Percentiles rank a stretch among this genome's conserved stretches.
These are phyloP conservation scores for Lasioglossum vierecki DNA, from an alignment of 2,888 invertebrate genomes.

Conservation along the genomic window DNA sequence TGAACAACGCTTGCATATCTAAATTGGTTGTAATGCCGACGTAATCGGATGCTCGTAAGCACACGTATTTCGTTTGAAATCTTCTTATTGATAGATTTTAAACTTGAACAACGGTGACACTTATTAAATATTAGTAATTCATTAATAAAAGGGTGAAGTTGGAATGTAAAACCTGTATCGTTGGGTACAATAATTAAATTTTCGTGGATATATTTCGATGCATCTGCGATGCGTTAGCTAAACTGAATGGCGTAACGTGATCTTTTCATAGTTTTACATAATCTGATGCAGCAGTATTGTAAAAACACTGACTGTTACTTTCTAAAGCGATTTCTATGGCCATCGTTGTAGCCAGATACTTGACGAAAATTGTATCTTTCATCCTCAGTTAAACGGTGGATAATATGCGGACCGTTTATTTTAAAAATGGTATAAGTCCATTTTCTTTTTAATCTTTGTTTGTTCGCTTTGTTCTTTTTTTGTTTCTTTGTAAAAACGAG, in stretches of 20 bases:
- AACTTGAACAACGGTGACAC: too few relatives aligned
- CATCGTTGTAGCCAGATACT: neutral
- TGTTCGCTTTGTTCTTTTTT: neutral
- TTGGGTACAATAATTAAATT: neutral
- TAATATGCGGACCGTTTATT: neutral
- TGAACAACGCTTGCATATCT: conserved; percentile 11
- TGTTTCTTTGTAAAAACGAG: neutral
- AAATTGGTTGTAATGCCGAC: conserved; percentile 17
- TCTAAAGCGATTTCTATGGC: neutral
- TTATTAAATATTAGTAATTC: too few relatives aligned
- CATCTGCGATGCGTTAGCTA: neutral
- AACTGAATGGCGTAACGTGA: neutral
- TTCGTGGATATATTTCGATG: neutral
- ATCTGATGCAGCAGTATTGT: neutral
- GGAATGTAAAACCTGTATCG: too few relatives aligned
- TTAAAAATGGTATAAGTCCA: too few relatives aligned
- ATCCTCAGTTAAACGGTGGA: neutral
- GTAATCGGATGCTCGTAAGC: neutral
- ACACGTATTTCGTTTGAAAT: neutral
- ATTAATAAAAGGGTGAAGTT: too few relatives aligned
- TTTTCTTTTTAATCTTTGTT: too few relatives aligned
- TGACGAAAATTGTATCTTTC: neutral
- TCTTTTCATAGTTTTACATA: neutral
- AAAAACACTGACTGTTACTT: neutral
- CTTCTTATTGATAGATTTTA: neutral